These are phyloP conservation scores for Chrysaora quinquecirrha DNA, from an alignment of 30 jellyfish, hydroid and myxozoan species.

Conservation along the genomic window DNA sequence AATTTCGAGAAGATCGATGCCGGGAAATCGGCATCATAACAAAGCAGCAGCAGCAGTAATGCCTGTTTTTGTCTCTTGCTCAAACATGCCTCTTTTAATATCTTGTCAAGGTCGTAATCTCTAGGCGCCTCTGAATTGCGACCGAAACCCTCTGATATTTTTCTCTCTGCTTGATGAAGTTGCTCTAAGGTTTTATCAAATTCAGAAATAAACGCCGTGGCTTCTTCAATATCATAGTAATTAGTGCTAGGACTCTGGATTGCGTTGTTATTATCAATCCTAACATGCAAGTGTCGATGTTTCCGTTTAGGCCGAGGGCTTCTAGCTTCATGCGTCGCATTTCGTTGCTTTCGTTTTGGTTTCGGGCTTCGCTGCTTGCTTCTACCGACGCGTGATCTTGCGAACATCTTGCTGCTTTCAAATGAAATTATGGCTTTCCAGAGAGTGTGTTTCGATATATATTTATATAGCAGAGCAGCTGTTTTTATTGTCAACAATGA, in stretches of 20 bases:
- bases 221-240: conserved; percentile 29
- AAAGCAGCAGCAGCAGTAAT: conserved; percentile 30
- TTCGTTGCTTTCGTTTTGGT: neutral
- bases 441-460: too few relatives aligned
- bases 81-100: conserved; percentile 7
- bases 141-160: neutral
- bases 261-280: neutral
- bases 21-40: conserved; percentile 68
- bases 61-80: conserved; percentile 56
- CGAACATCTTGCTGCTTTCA: too few relatives aligned
- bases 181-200: conserved; percentile 41
- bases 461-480: too few relatives aligned
- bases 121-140: neutral
- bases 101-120: conserved; percentile 18
- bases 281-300: neutral
- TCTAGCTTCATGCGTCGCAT: neutral
- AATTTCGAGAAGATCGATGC: conserved; percentile 40
- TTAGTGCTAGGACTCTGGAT: neutral
- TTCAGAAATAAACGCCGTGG: conserved; percentile 51
- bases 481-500: too few relatives aligned
- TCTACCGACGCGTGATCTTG: neutral
- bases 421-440: too few relatives aligned
- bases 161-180: conserved; percentile 31
- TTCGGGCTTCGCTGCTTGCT: neutral
- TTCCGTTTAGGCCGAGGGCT: neutral